Conservation (phyloP, 2,113 vertebrate species). For the Rhodinocichla rosea region DNA sequence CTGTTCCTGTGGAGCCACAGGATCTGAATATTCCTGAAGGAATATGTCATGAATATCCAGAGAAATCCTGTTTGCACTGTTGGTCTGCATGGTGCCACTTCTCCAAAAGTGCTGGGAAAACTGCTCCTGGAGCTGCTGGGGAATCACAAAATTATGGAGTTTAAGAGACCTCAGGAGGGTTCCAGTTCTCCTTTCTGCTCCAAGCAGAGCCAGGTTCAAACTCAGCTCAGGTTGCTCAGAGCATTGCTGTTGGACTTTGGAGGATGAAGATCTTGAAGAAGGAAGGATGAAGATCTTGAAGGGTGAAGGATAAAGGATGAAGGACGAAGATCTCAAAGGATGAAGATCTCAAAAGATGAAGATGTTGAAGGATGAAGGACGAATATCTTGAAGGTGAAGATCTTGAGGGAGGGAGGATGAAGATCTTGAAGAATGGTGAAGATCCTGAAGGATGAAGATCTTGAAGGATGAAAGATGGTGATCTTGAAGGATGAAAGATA, state of each 20-base stretch:
- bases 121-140: neutral
- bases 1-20: neutral
- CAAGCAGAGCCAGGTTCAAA: neutral
- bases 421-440: neutral
- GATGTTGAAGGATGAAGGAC: no score
- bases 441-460: no score
- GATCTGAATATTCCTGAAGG: neutral
- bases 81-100: neutral
- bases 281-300: neutral
- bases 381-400: neutral
- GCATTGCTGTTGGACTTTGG: neutral
- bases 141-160: neutral
- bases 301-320: neutral
- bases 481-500: neutral
- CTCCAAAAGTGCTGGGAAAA: neutral
- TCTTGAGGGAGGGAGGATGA: neutral
- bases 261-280: neutral
- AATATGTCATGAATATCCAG: neutral
- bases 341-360: no score
- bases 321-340: neutral
- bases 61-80: neutral
- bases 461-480: neutral
- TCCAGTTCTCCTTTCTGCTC: neutral
- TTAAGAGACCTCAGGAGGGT: neutral
- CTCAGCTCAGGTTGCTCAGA: neutral